Evolutionary conservation across 2,113 vertebrate species (phyloP).

Genomic region (Sinocyclocheilus anshuiensis): DNA sequence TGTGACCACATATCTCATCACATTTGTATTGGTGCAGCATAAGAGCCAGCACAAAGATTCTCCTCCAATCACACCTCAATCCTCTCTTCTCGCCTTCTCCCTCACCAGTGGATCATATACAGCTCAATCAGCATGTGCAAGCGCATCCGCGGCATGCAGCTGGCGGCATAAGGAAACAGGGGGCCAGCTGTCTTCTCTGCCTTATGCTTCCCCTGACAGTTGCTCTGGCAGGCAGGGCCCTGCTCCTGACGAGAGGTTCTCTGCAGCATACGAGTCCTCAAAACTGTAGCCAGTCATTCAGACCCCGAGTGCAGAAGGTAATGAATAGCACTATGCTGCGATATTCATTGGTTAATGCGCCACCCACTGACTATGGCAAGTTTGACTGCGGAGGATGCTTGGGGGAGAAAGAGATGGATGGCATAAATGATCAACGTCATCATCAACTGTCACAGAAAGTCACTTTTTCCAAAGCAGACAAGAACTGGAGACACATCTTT

Average conservation of each 20-base stretch:
- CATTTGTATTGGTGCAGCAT: conserved; percentile 18
- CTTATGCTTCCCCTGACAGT: conserved; percentile 66
- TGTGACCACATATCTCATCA: not conserved
- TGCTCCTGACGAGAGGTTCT: conserved; percentile 27
- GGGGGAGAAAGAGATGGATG: not conserved
- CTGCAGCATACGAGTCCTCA: conserved; percentile 38
- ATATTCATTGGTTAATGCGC: conserved; percentile 16
- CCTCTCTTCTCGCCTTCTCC: not conserved
- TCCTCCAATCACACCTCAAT: not conserved
- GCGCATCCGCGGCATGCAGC: conserved; percentile 43
- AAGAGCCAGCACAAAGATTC: not conserved
- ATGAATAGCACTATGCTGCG: conserved; percentile 64
- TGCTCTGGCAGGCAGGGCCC: conserved; percentile 53
- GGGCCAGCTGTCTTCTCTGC: conserved; percentile 68
- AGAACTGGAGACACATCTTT: not conserved
- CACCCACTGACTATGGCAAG: conserved; percentile 14
- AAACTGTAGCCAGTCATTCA: conserved; percentile 61
- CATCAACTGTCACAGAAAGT: conserved; percentile 62
- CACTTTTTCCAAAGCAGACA: conserved; percentile 44
- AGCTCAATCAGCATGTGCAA: conserved; percentile 65
- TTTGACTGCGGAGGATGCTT: not conserved
- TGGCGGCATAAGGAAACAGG: conserved; percentile 44
- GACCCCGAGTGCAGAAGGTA: conserved; percentile 67
- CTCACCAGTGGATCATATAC: conserved; percentile 53
- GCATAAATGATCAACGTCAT: conserved; percentile 31